Evolutionary conservation across 1,140 invertebrate genomes (phyloP).

Genomic region (Drosophila oshimai): DNA sequence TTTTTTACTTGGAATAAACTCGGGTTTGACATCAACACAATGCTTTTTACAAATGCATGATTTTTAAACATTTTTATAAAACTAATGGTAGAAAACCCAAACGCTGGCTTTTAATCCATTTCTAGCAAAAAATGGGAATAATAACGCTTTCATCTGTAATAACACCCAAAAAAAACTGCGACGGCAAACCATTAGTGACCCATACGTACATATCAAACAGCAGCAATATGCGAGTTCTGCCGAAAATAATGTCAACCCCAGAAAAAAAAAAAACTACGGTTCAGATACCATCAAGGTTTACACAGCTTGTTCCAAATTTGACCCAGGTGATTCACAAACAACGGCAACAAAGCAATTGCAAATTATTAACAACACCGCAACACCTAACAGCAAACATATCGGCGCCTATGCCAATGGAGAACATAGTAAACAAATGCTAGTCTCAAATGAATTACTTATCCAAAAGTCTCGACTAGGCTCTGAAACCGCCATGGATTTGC

Average conservation of each 20-base stretch:
- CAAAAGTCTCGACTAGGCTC: constrained; percentile 41
- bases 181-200: constrained; percentile 76
- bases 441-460: constrained; percentile 49
- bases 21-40: constrained; percentile 1
- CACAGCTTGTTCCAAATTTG: constrained; percentile 37
- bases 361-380: constrained; percentile 19
- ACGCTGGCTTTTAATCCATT: constrained; percentile 68
- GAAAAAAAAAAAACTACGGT: constrained; percentile 2
- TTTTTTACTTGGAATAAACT: constrained; percentile 4
- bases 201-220: constrained; percentile 71
- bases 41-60: constrained; percentile 18
- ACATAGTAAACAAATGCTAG: constrained; percentile 73
- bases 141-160: constrained; percentile 7
- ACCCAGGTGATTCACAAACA: constrained; percentile 43
- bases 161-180: constrained; percentile 58
- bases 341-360: constrained; percentile 36
- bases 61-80: constrained; percentile 4
- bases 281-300: constrained; percentile 24
- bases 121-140: constrained; percentile 62
- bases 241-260: not conserved
- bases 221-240: constrained; percentile 2
- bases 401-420: constrained; percentile 12
- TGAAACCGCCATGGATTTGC: constrained; percentile 22
- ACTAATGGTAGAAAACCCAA: constrained; percentile 62
- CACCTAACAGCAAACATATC: constrained; percentile 18